Conservation (phyloP, 2,797 vertebrate species). For the Pseudomugil gertrudae region DNA sequence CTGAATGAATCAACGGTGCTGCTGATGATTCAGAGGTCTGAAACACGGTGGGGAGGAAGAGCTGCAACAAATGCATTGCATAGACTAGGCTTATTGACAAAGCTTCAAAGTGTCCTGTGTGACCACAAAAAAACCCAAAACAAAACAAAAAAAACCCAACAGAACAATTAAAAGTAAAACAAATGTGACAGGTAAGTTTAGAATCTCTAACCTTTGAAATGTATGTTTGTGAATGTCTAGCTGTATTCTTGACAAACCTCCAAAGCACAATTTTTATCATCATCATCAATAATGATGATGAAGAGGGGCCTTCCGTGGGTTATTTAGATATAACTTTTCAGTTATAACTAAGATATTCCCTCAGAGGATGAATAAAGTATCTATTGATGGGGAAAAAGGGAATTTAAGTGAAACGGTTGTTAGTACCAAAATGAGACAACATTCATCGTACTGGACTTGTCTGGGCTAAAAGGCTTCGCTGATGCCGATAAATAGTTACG, state of each 20-base stretch:
- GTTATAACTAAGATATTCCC: no score
- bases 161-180: constrained; percentile 10
- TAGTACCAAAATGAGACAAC: no score
- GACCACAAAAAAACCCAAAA: no score
- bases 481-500: no score
- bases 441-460: no score
- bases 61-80: constrained; percentile 1
- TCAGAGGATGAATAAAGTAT: no score
- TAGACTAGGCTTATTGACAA: constrained; percentile 3
- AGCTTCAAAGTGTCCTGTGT: constrained; percentile 1
- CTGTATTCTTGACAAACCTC: neutral
- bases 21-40: constrained; percentile 7
- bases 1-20: neutral
- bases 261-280: neutral
- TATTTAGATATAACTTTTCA: neutral
- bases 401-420: no score
- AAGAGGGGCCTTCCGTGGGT: no score
- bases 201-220: neutral
- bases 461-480: no score
- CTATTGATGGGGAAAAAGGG: no score
- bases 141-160: no score
- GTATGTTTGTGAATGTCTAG: no score
- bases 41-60: constrained; percentile 6
- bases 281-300: neutral
- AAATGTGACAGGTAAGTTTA: constrained; percentile 1